Evolutionary conservation across 2,888 invertebrate species (phyloP).

Genomic region (Drosophila basisetae): DNA sequence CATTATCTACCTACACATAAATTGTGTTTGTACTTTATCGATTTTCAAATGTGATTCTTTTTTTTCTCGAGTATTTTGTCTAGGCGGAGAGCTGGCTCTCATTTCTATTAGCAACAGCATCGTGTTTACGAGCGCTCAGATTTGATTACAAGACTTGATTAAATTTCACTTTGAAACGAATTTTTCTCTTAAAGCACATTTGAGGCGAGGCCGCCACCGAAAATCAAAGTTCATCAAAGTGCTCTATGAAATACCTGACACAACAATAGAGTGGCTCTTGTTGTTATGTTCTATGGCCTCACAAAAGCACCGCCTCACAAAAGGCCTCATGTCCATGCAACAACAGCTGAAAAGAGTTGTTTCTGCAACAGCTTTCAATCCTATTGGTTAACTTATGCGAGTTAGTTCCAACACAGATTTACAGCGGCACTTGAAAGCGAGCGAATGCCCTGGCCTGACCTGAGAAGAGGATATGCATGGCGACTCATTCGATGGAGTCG

Average conservation of each 20-base stretch:
- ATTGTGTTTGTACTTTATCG: slow-evolving; percentile 58
- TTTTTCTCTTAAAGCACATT: slow-evolving; percentile 33
- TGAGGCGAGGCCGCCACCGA: not conserved
- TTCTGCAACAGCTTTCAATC: slow-evolving; percentile 7
- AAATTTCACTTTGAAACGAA: slow-evolving; percentile 58
- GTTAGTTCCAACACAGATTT: slow-evolving; percentile 13
- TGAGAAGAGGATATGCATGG: slow-evolving; percentile 1
- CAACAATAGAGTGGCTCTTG: slow-evolving; percentile 28
- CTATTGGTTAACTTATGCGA: slow-evolving; percentile 23
- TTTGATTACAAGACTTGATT: slow-evolving; percentile 74
- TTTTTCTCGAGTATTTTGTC: slow-evolving; percentile 34
- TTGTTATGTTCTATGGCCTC: slow-evolving; percentile 15
- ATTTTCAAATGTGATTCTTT: slow-evolving; percentile 58
- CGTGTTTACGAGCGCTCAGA: slow-evolving; percentile 51
- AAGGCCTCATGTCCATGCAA: slow-evolving; percentile 14
- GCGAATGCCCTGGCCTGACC: slow-evolving; percentile 2
- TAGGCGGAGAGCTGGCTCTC: slow-evolving; percentile 38
- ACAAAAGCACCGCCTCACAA: slow-evolving; percentile 20
- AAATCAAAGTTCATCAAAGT: slow-evolving; percentile 60
- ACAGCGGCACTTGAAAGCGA: not conserved
- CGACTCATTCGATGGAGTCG: slow-evolving; percentile 5
- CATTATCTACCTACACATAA: not conserved
- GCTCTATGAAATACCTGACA: slow-evolving; percentile 33
- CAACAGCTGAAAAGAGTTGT: slow-evolving; percentile 1
- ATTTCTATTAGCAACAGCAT: slow-evolving; percentile 64